Conservation (phyloP, 2,113 vertebrate genomes). For the Ariopsis seemanni region DNA sequence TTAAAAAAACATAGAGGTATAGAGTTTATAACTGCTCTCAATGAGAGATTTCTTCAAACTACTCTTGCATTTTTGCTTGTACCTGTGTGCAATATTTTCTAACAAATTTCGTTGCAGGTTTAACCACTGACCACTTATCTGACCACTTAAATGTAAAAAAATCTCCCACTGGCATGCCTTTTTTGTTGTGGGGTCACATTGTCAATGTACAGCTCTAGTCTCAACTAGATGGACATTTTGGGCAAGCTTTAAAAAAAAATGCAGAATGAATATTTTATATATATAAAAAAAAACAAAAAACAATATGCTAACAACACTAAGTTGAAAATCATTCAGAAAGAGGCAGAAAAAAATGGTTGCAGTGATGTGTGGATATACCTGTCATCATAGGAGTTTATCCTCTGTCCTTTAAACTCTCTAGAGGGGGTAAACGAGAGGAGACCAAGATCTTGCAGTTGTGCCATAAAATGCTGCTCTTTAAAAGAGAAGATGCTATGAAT, state of each 20-base stretch:
- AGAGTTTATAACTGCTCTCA: not conserved
- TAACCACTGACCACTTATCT: not conserved
- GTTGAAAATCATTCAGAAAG: not conserved
- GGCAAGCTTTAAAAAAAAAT: not conserved
- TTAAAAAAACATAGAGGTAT: not conserved
- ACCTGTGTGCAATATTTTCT: not conserved
- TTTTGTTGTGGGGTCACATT: not conserved
- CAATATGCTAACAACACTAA: not conserved
- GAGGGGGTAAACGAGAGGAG: constrained; percentile 84
- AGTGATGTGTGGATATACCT: constrained; percentile 63
- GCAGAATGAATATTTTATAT: not conserved
- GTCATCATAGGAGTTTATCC: constrained; percentile 86
- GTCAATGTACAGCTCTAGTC: not conserved
- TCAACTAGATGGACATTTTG: not conserved
- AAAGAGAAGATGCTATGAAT: constrained; percentile 29
- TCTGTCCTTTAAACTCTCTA: constrained; percentile 80
- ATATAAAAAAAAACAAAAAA: not conserved
- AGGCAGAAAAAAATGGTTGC: not conserved
- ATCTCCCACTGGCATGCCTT: not conserved
- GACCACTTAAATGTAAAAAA: not conserved
- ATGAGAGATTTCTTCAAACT: not conserved
- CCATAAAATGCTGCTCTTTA: constrained; percentile 81
- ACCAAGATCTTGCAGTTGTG: constrained; percentile 76
- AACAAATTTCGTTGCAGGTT: not conserved
- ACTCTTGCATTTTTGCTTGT: not conserved